A percentile compares a stretch with the other conserved stretches of the same genome.
These are phyloP conservation scores for Acrobasis suavella DNA, from an alignment of 2,888 invertebrate genomes.

Conservation along the genomic window DNA sequence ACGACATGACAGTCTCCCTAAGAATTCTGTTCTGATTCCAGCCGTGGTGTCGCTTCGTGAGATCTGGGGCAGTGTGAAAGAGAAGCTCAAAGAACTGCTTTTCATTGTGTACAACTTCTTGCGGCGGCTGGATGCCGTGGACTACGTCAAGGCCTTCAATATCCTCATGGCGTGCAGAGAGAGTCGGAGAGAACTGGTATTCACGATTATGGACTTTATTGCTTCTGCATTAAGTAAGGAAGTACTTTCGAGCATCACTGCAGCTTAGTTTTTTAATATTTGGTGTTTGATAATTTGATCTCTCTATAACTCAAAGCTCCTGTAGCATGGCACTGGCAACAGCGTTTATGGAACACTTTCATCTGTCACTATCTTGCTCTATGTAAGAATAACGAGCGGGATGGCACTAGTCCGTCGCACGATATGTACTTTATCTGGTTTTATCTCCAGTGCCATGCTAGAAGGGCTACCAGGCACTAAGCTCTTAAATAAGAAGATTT, in stretches of 20 bases:
- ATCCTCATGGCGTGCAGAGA: slow-evolving; percentile 55
- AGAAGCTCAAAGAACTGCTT: slow-evolving; percentile 55
- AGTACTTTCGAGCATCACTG: slow-evolving; percentile 56
- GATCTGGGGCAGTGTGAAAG: slow-evolving; percentile 57
- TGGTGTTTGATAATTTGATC: too few relatives aligned
- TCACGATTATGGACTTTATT: slow-evolving; percentile 63
- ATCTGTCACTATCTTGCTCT: too few relatives aligned
- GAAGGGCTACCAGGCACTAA: too few relatives aligned
- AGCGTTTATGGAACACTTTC: too few relatives aligned
- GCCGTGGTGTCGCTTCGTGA: slow-evolving; percentile 61
- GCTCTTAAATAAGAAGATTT: too few relatives aligned
- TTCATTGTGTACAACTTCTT: slow-evolving; percentile 65
- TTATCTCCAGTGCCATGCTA: too few relatives aligned
- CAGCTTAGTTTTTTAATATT: slow-evolving; percentile 33
- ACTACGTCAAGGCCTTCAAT: slow-evolving; percentile 54
- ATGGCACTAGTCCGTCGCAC: too few relatives aligned
- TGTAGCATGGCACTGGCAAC: too few relatives aligned
- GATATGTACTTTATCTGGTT: too few relatives aligned
- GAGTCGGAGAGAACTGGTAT: slow-evolving; percentile 55
- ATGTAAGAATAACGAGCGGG: too few relatives aligned
- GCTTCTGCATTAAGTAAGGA: slow-evolving; percentile 55
- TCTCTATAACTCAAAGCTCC: neutral
- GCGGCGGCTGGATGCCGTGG: slow-evolving; percentile 50
- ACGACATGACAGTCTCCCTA: too few relatives aligned
- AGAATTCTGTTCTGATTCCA: slow-evolving; percentile 35